These are phyloP conservation scores for Python bivittatus DNA, from an alignment of 2,113 vertebrate genomes.

Conservation along the genomic window DNA sequence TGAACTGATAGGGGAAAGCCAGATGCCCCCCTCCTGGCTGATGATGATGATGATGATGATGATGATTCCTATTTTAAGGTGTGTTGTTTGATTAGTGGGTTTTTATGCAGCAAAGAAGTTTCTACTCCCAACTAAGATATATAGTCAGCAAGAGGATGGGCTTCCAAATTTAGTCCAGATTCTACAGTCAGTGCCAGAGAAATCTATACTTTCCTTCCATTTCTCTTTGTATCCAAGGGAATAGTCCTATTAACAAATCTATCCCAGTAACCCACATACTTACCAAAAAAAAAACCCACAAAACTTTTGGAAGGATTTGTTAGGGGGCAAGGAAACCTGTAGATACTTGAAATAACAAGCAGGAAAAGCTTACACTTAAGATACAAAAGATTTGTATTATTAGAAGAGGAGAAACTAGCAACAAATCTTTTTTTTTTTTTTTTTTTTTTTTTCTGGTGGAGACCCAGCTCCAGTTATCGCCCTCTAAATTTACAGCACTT, in stretches of 20 bases:
- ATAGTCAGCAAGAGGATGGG: neutral
- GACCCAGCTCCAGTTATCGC: slow-evolving; percentile 78
- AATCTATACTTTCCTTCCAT: neutral
- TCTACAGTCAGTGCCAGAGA: neutral
- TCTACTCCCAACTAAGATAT: neutral
- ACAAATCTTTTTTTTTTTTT: slow-evolving; percentile 34
- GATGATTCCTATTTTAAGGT: neutral
- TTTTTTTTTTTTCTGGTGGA: slow-evolving; percentile 57
- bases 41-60: too few species aligned
- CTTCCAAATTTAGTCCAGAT: neutral
- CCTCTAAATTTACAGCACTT: slow-evolving; percentile 74
- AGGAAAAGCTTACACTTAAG: slow-evolving; percentile 60
- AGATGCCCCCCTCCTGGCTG: neutral
- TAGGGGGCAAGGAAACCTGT: slow-evolving; percentile 24
- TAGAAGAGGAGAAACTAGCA: slow-evolving; percentile 68
- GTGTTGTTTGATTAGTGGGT: neutral
- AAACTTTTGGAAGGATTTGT: neutral
- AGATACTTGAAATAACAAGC: slow-evolving; percentile 11
- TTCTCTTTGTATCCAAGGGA: neutral
- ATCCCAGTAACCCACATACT: neutral
- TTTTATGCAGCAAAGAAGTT: neutral
- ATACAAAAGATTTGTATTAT: slow-evolving; percentile 58
- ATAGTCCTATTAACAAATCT: too few species aligned
- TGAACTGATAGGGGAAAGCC: neutral
- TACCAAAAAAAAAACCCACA: neutral